Percentiles rank a stretch among this genome's conserved stretches.
phyloP scores from a whole-genome alignment of 92 coral and sea anemone genomes.

The Epizoanthus stellaris region DNA sequence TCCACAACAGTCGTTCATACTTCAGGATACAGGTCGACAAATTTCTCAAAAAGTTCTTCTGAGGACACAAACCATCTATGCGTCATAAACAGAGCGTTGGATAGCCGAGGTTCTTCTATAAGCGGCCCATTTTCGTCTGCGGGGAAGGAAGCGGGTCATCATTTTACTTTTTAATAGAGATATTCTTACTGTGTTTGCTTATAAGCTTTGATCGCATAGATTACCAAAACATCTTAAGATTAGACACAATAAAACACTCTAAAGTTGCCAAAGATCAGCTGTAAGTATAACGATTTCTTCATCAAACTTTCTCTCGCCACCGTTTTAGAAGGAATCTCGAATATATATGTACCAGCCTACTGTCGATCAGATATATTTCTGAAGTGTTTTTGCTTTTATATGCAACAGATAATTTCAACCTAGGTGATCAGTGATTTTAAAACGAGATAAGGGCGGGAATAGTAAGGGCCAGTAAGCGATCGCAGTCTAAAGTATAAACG shows the following conservation, averaged over 20 bases:
- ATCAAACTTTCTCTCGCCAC: background rate
- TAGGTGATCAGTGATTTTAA: background rate
- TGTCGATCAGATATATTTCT: too few species aligned
- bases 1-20: background rate
- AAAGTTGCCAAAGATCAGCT: background rate
- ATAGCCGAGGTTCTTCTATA: conserved; percentile 68
- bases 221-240: background rate
- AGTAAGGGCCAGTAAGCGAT: background rate
- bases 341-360: too few species aligned
- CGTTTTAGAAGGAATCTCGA: too few species aligned
- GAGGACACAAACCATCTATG: conserved; percentile 95
- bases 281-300: background rate
- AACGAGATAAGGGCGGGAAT: background rate
- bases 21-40: conserved; percentile 87
- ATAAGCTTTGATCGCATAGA: background rate
- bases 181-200: background rate
- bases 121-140: conserved; percentile 84
- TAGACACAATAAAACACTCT: background rate
- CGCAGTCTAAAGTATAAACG: background rate
- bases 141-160: background rate
- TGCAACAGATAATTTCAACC: too few species aligned
- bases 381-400: too few species aligned
- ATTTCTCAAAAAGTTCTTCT: conserved; percentile 77
- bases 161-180: background rate
- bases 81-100: conserved; percentile 85